These are phyloP conservation scores for Nemotelus pantherinus DNA, from an alignment of 2,888 invertebrate genomes.

Conservation along the genomic window DNA sequence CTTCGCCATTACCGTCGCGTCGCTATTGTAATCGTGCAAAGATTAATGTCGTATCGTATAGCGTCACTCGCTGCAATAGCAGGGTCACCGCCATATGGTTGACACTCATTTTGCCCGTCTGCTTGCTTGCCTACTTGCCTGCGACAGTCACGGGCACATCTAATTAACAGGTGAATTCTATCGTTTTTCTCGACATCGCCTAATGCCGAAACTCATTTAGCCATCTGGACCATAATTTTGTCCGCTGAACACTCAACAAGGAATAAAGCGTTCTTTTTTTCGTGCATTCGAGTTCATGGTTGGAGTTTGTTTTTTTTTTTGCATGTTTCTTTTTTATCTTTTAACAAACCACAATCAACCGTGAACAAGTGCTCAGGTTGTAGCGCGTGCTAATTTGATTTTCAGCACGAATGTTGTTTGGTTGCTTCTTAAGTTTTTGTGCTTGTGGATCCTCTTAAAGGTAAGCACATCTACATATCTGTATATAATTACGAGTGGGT, in stretches of 20 bases:
- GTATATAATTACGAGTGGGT: too few species aligned
- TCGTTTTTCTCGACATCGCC: not conserved
- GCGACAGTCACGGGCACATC: constrained; percentile 25
- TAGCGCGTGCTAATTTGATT: constrained; percentile 45
- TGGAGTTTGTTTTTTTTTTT: not conserved
- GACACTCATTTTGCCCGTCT: not conserved
- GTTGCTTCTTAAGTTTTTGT: constrained; percentile 9
- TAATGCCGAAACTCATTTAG: constrained; percentile 10
- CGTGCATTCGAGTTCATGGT: not conserved
- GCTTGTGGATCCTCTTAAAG: not conserved
- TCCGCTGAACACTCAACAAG: constrained; percentile 1
- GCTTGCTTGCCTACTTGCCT: not conserved
- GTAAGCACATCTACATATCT: not conserved
- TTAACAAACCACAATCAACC: not conserved
- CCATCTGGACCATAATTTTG: constrained; percentile 37
- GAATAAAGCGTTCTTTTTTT: not conserved
- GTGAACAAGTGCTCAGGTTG: not conserved
- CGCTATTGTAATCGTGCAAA: constrained; percentile 2
- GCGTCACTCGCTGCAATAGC: not conserved
- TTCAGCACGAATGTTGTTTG: constrained; percentile 21
- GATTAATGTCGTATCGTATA: not conserved
- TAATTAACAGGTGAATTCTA: constrained; percentile 42
- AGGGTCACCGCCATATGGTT: constrained; percentile 43
- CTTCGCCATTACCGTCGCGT: constrained; percentile 1
- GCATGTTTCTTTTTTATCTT: constrained; percentile 4